Evolutionary conservation across 2,888 invertebrate species (phyloP), one percentile per base, ranked within the genome.

Genomic region (Hirtodrosophila histrioides): DNA sequence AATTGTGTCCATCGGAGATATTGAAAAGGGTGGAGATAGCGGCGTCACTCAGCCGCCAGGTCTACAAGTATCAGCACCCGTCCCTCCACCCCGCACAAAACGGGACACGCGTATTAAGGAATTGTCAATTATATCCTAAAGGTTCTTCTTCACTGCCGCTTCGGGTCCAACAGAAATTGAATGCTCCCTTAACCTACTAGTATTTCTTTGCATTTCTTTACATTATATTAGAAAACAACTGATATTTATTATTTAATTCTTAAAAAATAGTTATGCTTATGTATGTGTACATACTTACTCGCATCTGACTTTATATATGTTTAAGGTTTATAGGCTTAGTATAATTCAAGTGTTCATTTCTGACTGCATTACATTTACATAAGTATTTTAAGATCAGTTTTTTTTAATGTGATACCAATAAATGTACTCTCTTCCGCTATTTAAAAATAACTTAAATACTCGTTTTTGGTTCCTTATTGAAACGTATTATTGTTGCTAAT

Each of bases 71-170:
- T 44, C 67, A 17, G 72, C 84, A 10, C 90, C 91, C 4, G 67
- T 91, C 41, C 89, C 91, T 35, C 91, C 91, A 1, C 91, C 91
- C 12, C 75, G 91, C 55, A 86, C 89, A 3, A 91, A 90, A 75
- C 86, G 91, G 60, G 79, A 87, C 46, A 78, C 85, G 5, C 86
- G 88, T 45, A 72, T 86, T 6, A 89, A 79, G 64, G 88, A 90
- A 53, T 79, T 89, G 54, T 78, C 86, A n/a, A 63, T 56, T 33
- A 31, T 68, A 45, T 53, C 63, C 37, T 69, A 55, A 74, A 4
- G 9, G 6, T 2, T 27, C 0, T 36, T 40, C 6, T 24, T 10
- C 17, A 55, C 54, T 48, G 12, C 29, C 43, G 17, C 7, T 12
- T 46, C 29, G 33, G 12, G 29, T 17, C 17, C 17, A 17, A 17